These are phyloP conservation scores for Amphimallon solstitiale DNA, from an alignment of 2,888 invertebrate species.

Conservation along the genomic window DNA sequence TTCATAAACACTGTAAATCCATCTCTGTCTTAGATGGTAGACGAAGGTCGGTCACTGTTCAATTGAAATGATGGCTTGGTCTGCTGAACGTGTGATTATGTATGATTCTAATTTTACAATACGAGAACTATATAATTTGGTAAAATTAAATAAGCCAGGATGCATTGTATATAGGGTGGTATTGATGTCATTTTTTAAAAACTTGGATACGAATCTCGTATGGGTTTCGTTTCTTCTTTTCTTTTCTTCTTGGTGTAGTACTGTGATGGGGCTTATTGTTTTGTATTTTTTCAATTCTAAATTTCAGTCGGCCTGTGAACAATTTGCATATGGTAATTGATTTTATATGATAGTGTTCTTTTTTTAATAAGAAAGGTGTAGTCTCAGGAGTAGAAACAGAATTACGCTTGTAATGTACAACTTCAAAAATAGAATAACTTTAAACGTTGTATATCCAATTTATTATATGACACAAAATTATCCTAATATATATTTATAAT, in stretches of 20 bases:
- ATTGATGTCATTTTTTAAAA: background rate
- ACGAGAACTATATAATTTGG: conserved; percentile 16
- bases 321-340: too few relatives aligned
- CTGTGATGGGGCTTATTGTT: background rate
- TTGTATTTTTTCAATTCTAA: too few relatives aligned
- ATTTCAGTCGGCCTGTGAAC: too few relatives aligned
- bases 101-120: conserved; percentile 19
- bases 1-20: background rate
- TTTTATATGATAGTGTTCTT: too few relatives aligned
- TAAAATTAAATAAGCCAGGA: conserved; percentile 25
- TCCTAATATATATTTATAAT: too few relatives aligned
- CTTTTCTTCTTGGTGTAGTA: background rate
- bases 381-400: too few relatives aligned
- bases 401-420: too few relatives aligned
- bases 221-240: background rate
- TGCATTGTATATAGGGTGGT: background rate
- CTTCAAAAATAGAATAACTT: too few relatives aligned
- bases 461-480: too few relatives aligned
- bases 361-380: too few relatives aligned
- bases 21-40: background rate
- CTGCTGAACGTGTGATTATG: conserved; percentile 18
- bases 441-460: too few relatives aligned
- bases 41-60: background rate
- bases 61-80: conserved; percentile 4
- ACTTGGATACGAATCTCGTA: too few relatives aligned